Evolutionary conservation across 1,140 invertebrate species (phyloP).

Genomic region (Steinernema feltiae): DNA sequence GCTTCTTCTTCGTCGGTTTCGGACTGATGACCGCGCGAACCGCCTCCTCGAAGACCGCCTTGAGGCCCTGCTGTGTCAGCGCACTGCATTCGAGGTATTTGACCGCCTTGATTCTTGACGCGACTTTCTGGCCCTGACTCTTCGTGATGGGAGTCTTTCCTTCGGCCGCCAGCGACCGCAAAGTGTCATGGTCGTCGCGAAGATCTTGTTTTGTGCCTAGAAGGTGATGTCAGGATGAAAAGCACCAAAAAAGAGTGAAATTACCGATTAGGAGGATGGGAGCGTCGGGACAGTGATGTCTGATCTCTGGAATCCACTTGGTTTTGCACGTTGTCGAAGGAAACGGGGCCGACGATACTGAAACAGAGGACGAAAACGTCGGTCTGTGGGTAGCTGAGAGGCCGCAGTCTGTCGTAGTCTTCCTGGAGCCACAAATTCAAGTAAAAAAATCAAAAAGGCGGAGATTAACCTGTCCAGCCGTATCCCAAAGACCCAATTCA

Average conservation of each 20-base stretch:
- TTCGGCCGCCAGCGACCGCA: slow-evolving; percentile 81
- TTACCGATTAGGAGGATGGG: slow-evolving; percentile 78
- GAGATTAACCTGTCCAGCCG: slow-evolving; percentile 78
- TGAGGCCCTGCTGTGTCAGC: slow-evolving; percentile 80
- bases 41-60: slow-evolving; percentile 64
- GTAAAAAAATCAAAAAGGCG: too few species aligned
- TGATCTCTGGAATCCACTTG: slow-evolving; percentile 79
- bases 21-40: slow-evolving; percentile 43
- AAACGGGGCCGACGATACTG: slow-evolving; percentile 78
- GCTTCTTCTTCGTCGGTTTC: slow-evolving; percentile 44
- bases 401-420: slow-evolving; percentile 85
- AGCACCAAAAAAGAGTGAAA: slow-evolving; percentile 55
- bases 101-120: slow-evolving; percentile 77
- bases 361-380: slow-evolving; percentile 90
- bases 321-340: slow-evolving; percentile 75
- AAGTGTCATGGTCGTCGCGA: slow-evolving; percentile 83
- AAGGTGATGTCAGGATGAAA: slow-evolving; percentile 34
- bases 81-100: slow-evolving; percentile 84
- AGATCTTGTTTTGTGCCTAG: slow-evolving; percentile 66
- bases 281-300: slow-evolving; percentile 85
- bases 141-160: slow-evolving; percentile 74
- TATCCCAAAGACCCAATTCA: slow-evolving; percentile 83
- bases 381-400: slow-evolving; percentile 80
- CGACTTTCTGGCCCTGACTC: slow-evolving; percentile 70
- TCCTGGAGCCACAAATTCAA: too few species aligned